phyloP scores from a whole-genome alignment of 2,797 vertebrate species.

The Antrozous pallidus region DNA sequence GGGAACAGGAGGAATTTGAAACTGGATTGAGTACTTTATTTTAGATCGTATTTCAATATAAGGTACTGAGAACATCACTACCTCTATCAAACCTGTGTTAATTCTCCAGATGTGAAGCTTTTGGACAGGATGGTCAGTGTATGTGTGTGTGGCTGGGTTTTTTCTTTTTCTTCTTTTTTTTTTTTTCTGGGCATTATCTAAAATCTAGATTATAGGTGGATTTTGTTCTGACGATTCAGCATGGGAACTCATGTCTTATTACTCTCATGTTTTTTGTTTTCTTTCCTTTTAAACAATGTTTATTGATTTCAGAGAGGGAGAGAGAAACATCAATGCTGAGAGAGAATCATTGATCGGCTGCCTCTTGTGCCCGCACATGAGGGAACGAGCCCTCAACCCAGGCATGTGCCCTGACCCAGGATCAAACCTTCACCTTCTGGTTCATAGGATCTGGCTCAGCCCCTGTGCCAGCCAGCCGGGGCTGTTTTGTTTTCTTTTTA shows the following conservation, averaged over 20 bases:
- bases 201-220: neutral
- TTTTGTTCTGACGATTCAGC: neutral
- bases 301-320: neutral
- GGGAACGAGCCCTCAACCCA: neutral
- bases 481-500: neutral
- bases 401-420: neutral
- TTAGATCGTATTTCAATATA: constrained; percentile 34
- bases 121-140: neutral
- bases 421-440: neutral
- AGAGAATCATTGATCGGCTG: neutral
- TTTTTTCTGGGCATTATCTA: neutral
- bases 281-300: neutral
- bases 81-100: constrained; percentile 31
- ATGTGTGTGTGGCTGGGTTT: neutral
- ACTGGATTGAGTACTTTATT: neutral
- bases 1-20: neutral
- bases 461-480: no score
- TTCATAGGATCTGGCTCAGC: no score
- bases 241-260: neutral
- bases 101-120: neutral
- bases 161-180: neutral
- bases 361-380: no score
- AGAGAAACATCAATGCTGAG: neutral
- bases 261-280: neutral
- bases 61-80: neutral